Conservation (phyloP, 2,113 vertebrate species). For the Pelodiscus sinensis region DNA sequence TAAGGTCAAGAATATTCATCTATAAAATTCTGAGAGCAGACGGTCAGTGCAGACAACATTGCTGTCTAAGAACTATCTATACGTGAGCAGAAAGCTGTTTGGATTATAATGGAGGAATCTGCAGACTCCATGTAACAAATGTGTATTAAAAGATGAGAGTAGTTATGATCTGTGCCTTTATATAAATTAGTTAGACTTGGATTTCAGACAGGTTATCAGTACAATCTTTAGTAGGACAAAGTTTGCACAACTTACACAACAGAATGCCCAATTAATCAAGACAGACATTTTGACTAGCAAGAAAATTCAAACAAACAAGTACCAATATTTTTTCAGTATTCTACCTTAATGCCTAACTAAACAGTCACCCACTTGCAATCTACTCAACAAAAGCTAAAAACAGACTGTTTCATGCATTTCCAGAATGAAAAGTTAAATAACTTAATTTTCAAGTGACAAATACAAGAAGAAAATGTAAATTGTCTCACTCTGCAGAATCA, state of each 20-base stretch:
- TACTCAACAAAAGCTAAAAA: background rate
- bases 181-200: background rate
- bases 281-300: background rate
- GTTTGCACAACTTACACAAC: fast-evolving
- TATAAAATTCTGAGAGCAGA: background rate
- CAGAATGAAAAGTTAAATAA: background rate
- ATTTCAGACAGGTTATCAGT: background rate
- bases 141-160: fast-evolving
- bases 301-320: fast-evolving
- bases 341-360: background rate
- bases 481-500: background rate
- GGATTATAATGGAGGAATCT: background rate
- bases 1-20: background rate
- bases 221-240: fast-evolving
- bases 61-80: background rate
- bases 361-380: background rate
- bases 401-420: fast-evolving
- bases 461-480: background rate
- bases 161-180: background rate
- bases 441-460: background rate
- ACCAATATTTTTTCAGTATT: fast-evolving
- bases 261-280: background rate
- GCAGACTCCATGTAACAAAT: fast-evolving
- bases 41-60: fast-evolving
- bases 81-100: background rate